These are phyloP conservation scores for Fukomys damarensis DNA, from an alignment of 2,113 vertebrate species.

Conservation along the genomic window DNA sequence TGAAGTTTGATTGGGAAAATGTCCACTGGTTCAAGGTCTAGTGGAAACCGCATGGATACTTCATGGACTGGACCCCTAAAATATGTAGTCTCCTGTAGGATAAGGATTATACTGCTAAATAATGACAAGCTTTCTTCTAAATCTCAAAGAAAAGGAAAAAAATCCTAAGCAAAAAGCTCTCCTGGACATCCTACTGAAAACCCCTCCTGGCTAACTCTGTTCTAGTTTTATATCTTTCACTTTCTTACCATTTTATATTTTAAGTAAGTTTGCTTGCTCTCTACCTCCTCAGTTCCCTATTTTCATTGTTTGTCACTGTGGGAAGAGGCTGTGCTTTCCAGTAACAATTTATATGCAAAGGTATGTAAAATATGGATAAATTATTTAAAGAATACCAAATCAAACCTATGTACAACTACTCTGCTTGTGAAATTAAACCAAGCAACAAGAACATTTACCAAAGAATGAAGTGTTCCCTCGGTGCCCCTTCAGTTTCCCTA, in stretches of 20 bases:
- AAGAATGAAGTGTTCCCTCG: background rate
- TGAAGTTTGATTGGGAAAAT: too few relatives aligned
- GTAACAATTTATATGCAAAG: background rate
- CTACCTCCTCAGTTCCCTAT: background rate
- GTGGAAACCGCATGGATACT: background rate
- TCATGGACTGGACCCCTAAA: background rate
- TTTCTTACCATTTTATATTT: background rate
- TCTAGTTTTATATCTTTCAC: background rate
- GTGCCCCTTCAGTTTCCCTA: background rate
- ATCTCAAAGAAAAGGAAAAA: background rate
- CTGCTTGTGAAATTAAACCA: background rate
- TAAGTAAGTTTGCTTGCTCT: background rate
- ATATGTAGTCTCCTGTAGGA: background rate
- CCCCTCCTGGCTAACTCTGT: background rate
- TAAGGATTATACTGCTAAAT: background rate
- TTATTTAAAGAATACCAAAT: background rate
- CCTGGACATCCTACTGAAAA: background rate
- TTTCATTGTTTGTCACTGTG: background rate
- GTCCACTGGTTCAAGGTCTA: too few relatives aligned
- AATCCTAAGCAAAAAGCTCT: background rate
- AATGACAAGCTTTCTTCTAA: background rate
- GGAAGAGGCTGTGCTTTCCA: background rate
- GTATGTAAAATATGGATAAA: background rate
- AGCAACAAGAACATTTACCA: background rate
- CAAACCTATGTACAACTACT: background rate